These are phyloP conservation scores for Chondrilla cf. caribensis DNA, from an alignment of 37 sponge, comb jelly and placozoan genomes.

Conservation along the genomic window DNA sequence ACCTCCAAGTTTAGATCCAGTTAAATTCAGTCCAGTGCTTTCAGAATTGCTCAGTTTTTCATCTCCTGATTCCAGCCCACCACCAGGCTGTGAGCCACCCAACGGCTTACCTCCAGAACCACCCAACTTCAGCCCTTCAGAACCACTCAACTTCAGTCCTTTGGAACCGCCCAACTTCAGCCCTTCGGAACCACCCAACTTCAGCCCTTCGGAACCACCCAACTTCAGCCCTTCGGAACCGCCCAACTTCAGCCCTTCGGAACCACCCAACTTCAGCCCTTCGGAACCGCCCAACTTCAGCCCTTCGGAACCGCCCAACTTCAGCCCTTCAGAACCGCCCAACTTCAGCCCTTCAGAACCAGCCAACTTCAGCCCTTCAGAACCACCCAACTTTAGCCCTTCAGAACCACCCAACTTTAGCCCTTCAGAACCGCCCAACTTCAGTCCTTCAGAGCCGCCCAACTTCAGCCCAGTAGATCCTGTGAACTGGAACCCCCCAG, in stretches of 20 bases:
- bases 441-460: neutral
- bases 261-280: neutral
- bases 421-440: neutral
- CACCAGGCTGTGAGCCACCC: neutral
- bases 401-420: neutral
- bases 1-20: no score
- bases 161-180: neutral
- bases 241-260: neutral
- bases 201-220: neutral
- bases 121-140: neutral
- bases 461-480: neutral
- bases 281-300: neutral
- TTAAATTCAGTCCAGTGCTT: no score
- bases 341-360: neutral
- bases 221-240: neutral
- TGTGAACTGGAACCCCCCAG: neutral
- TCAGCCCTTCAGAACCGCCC: neutral
- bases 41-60: no score
- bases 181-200: neutral
- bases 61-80: no score
- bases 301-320: neutral
- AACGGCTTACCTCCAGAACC: neutral
- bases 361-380: neutral
- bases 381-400: neutral
- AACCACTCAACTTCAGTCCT: neutral